A percentile compares a stretch with the other conserved stretches of the same genome.
Conservation (phyloP, 1,140 invertebrate genomes). For the Apocrypta bakeri region DNA sequence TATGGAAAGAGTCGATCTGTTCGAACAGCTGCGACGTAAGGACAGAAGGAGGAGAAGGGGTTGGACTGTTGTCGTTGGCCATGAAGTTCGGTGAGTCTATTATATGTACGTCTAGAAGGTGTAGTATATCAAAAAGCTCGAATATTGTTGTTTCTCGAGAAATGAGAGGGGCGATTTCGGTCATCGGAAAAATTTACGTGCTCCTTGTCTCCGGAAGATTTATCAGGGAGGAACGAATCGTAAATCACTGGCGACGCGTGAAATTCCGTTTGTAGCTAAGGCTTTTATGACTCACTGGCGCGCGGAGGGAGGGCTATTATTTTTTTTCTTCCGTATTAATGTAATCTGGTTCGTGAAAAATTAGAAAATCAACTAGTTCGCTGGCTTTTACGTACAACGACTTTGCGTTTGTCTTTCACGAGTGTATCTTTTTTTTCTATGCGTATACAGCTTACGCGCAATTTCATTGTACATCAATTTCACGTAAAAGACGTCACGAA, state of each 20-base stretch:
- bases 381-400: not conserved
- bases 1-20: slow-evolving; percentile 68
- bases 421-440: no score
- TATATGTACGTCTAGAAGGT: no score
- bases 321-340: not conserved
- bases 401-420: no score
- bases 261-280: no score
- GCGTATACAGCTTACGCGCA: no score
- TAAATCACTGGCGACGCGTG: not conserved
- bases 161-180: no score
- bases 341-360: not conserved
- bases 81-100: slow-evolving; percentile 77
- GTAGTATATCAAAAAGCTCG: not conserved
- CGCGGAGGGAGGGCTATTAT: not conserved
- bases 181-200: no score
- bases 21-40: slow-evolving; percentile 63
- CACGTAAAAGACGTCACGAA: no score
- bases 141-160: no score
- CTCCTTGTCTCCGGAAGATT: not conserved
- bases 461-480: no score
- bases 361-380: not conserved
- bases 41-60: slow-evolving; percentile 76
- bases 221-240: not conserved
- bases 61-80: slow-evolving; percentile 80
- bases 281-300: not conserved